Conservation (phyloP, 2,888 invertebrate genomes). For the Macropis europaea region DNA sequence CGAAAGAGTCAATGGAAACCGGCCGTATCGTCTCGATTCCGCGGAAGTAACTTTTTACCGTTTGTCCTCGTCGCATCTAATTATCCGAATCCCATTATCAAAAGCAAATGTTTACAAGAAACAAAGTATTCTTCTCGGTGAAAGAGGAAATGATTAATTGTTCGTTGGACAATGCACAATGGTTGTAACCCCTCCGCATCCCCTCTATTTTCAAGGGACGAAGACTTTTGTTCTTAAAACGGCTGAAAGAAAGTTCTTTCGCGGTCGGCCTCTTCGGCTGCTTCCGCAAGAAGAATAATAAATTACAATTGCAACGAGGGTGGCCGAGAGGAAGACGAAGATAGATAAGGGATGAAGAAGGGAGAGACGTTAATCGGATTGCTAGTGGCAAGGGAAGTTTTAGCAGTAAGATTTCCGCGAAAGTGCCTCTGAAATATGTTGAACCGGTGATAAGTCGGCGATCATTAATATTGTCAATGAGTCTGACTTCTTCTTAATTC, state of each 20-base stretch:
- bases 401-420: constrained; percentile 34
- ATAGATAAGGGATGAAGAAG: neutral
- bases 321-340: neutral
- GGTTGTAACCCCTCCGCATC: neutral
- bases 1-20: no score
- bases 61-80: constrained; percentile 12
- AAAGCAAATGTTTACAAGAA: constrained; percentile 27
- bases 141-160: constrained; percentile 47
- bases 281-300: constrained; percentile 51
- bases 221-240: constrained; percentile 49
- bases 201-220: neutral
- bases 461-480: constrained; percentile 42
- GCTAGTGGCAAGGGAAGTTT: constrained; percentile 53
- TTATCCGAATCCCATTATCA: constrained; percentile 25
- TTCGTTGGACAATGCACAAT: constrained; percentile 21
- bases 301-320: constrained; percentile 58
- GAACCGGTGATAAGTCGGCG: constrained; percentile 18
- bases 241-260: constrained; percentile 44
- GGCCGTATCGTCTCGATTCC: no score
- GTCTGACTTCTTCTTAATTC: no score
- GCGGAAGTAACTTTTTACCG: no score
- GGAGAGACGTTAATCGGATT: constrained; percentile 57
- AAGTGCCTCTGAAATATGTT: constrained; percentile 24
- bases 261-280: constrained; percentile 21
- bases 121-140: constrained; percentile 1